These are phyloP conservation scores for Petrocephalus microphthalmus DNA, from an alignment of 2,113 vertebrate species.

Conservation along the genomic window DNA sequence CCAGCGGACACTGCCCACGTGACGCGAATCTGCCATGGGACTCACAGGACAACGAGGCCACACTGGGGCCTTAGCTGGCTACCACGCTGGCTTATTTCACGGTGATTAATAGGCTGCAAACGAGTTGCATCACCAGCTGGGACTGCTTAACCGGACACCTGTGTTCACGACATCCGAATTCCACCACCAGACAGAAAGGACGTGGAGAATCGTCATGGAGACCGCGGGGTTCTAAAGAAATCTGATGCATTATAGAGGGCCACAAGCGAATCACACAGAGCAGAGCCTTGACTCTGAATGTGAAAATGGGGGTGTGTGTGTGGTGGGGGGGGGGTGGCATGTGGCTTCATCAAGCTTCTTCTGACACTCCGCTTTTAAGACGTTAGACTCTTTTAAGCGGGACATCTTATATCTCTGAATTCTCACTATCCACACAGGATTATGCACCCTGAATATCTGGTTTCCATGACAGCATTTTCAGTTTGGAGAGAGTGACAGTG, in stretches of 20 bases:
- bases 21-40: not conserved
- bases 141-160: slow-evolving; percentile 29
- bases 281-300: not conserved
- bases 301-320: too few species aligned
- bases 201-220: not conserved
- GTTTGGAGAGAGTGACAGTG: not conserved
- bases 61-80: not conserved
- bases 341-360: not conserved
- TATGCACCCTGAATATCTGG: not conserved
- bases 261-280: not conserved
- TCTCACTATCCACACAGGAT: too few species aligned
- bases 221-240: not conserved
- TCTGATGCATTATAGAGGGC: not conserved
- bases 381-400: not conserved
- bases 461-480: not conserved
- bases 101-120: slow-evolving; percentile 17
- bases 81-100: not conserved
- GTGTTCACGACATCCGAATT: slow-evolving; percentile 16
- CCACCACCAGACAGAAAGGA: not conserved
- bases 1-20: not conserved
- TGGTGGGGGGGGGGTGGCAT: not conserved
- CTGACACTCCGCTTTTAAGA: not conserved
- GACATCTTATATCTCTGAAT: not conserved
- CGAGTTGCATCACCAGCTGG: slow-evolving; percentile 29
- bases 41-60: slow-evolving; percentile 9